Percentiles rank a stretch among this genome's conserved stretches.
These are phyloP conservation scores for Ditylenchus weischeri DNA, from an alignment of 2,888 invertebrate genomes.

Conservation along the genomic window DNA sequence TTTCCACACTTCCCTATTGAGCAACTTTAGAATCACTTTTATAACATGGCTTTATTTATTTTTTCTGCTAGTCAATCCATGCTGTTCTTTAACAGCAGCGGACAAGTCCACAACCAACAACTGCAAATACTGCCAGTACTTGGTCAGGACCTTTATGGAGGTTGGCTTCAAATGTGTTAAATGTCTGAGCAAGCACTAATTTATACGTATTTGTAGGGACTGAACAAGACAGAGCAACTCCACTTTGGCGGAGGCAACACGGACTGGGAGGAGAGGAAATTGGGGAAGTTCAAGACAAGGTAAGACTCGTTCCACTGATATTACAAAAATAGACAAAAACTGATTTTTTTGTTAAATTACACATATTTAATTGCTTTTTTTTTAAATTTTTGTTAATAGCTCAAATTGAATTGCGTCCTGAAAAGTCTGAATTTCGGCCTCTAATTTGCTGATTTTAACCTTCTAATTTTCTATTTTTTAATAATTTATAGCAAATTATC, in stretches of 20 bases:
- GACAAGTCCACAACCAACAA: constrained; percentile 1
- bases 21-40: neutral
- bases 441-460: too few relatives aligned
- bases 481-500: too few relatives aligned
- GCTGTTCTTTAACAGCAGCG: neutral
- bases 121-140: constrained; percentile 8
- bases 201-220: constrained; percentile 65
- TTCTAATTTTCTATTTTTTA: too few relatives aligned
- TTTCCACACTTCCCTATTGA: too few relatives aligned
- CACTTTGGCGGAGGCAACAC: constrained; percentile 89
- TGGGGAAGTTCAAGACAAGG: constrained; percentile 75
- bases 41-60: neutral
- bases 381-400: too few relatives aligned
- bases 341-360: too few relatives aligned
- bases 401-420: too few relatives aligned
- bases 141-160: constrained; percentile 7
- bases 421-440: too few relatives aligned
- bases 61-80: neutral
- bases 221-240: constrained; percentile 77
- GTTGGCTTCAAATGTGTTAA: neutral
- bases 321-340: too few relatives aligned
- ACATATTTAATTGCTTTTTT: too few relatives aligned
- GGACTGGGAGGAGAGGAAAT: constrained; percentile 83
- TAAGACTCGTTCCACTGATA: constrained; percentile 16
- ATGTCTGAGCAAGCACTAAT: neutral